These are phyloP conservation scores for Dascillus cervinus DNA, from an alignment of 2,888 invertebrate species.

Conservation along the genomic window DNA sequence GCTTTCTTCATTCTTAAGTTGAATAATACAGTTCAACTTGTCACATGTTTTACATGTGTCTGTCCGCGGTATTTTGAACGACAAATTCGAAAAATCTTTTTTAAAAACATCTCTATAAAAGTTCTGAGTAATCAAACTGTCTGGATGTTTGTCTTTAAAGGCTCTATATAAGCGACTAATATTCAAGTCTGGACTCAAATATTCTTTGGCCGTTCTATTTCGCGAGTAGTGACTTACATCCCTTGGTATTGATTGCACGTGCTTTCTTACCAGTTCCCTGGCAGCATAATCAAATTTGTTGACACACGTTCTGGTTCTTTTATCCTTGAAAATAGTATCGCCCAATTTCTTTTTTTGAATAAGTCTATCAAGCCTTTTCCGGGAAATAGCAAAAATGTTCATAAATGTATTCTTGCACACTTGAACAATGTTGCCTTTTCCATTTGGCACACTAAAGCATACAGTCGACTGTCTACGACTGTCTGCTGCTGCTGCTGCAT, in stretches of 20 bases:
- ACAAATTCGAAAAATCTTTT: slow-evolving; percentile 14
- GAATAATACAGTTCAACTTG: slow-evolving; percentile 12
- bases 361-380: too few species aligned
- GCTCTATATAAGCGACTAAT: slow-evolving; percentile 13
- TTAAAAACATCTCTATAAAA: slow-evolving; percentile 13
- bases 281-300: slow-evolving; percentile 11
- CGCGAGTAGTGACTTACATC: slow-evolving; percentile 16
- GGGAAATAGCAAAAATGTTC: too few species aligned
- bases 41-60: slow-evolving; percentile 12
- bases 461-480: too few species aligned
- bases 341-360: slow-evolving; percentile 13
- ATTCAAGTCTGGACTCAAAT: slow-evolving; percentile 19
- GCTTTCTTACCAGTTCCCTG: slow-evolving; percentile 11
- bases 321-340: slow-evolving; percentile 12
- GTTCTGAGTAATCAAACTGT: slow-evolving; percentile 12
- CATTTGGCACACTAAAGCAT: too few species aligned
- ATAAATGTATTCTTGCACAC: too few species aligned
- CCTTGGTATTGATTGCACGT: slow-evolving; percentile 16
- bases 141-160: slow-evolving; percentile 13
- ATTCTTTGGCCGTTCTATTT: slow-evolving; percentile 16
- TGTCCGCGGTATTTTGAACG: slow-evolving; percentile 12
- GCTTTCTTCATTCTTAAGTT: slow-evolving; percentile 9
- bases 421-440: too few species aligned
- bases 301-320: slow-evolving; percentile 6
- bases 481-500: too few species aligned